Conservation (phyloP, 1,140 invertebrate genomes). For the Philaenus spumarius region DNA sequence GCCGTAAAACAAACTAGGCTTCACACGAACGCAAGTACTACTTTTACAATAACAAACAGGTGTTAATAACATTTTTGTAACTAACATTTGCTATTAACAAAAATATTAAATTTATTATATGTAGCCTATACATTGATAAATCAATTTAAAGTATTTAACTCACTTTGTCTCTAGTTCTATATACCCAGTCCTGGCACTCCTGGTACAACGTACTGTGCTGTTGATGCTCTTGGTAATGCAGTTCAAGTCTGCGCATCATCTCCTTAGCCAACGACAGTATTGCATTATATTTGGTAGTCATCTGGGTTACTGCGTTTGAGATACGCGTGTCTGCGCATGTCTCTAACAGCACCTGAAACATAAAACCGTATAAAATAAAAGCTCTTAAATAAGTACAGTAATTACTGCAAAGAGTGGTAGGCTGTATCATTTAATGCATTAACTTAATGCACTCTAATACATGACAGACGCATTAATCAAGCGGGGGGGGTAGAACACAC, state of each 20-base stretch:
- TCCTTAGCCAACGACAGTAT: conserved; percentile 88
- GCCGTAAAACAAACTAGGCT: background rate
- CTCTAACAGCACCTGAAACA: conserved; percentile 60
- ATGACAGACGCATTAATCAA: too few relatives aligned
- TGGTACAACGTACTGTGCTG: conserved; percentile 82
- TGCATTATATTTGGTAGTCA: conserved; percentile 91
- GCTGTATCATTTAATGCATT: too few relatives aligned
- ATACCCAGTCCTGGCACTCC: conserved; percentile 88
- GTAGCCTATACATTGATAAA: background rate
- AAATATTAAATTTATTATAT: background rate
- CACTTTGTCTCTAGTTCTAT: conserved; percentile 71
- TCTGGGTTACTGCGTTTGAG: conserved; percentile 87
- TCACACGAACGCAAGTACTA: too few relatives aligned
- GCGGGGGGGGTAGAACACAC: too few relatives aligned
- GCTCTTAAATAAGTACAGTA: too few relatives aligned
- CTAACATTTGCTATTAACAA: too few relatives aligned
- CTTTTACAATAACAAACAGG: background rate
- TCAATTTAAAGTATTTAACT: conserved; percentile 11
- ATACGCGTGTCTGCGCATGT: conserved; percentile 89
- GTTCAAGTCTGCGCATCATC: conserved; percentile 81
- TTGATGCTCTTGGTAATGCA: conserved; percentile 84
- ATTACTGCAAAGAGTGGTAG: too few relatives aligned
- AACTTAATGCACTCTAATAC: too few relatives aligned
- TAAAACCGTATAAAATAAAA: too few relatives aligned
- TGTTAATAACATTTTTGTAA: background rate